Evolutionary conservation across 1,140 invertebrate species (phyloP), one percentile per base, ranked within the genome.

Genomic region (Drosophila oshimai): DNA sequence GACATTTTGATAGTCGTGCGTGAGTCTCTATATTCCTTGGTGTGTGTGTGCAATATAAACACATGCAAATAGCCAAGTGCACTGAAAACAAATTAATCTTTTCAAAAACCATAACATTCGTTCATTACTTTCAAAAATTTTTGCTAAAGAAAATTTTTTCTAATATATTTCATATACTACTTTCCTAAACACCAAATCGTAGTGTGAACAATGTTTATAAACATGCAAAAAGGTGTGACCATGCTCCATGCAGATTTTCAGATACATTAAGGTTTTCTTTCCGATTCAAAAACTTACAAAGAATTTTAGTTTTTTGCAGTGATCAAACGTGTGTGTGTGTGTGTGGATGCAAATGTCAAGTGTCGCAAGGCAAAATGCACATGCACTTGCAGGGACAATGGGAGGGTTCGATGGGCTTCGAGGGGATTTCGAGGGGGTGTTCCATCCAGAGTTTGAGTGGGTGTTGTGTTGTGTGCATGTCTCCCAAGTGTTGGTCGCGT

Each of bases 401-500:
- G 36, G 9, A 36, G 26, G 51, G 51, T 41, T 61, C 36, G 57
- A 55, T 53, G 53, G 45, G 53, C 20, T 20, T 55, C 20, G 39
- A 31, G 18, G 20, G 20, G 20, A 5, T 53, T 10, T 20, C 13
- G 6, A 6, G 17, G 10, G 41, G 6, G 1, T 17, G 17, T 15
- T 39, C 37, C 37, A n/a, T 9, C 2, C 3, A 6, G 22, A n/a
- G 29, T 6, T 7, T 15, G 54, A 46, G 53, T 39, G 44, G 41
- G 58, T 71, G 58, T 64, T 68, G 24, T 41, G 47, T 17, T 76
- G 60, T 34, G 49, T 33, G 72, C 81, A 87, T 81, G 76, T 70
- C 76, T 87, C 64, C 73, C 71, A 87, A 81, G 81, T 87, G 80
- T 86, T 87, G 83, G 73, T 72, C 77, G 81, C 81, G 83, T 87